phyloP scores from a whole-genome alignment of 2,888 invertebrate genomes.

The Acronicta alni region DNA sequence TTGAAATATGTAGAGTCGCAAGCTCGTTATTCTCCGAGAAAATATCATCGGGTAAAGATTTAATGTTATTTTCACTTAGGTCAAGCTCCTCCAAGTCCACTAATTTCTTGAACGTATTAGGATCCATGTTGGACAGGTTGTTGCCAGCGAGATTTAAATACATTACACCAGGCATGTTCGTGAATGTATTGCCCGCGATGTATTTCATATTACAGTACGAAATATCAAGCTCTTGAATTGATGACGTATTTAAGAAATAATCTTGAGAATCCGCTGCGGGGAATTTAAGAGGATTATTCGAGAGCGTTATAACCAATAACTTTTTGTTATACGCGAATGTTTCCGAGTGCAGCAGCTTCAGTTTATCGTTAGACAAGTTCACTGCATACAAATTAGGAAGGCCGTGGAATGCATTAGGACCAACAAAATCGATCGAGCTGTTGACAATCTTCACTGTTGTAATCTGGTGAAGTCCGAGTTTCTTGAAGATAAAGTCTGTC shows the following conservation, averaged over 20 bases:
- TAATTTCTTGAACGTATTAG: constrained; percentile 90
- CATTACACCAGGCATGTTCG: constrained; percentile 90
- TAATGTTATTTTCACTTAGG: constrained; percentile 92
- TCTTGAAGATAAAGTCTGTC: constrained; percentile 90
- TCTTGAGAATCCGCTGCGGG: constrained; percentile 78
- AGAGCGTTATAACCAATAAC: constrained; percentile 91
- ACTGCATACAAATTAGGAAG: constrained; percentile 91
- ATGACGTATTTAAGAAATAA: constrained; percentile 89
- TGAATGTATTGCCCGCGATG: constrained; percentile 91
- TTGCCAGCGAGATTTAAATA: constrained; percentile 92
- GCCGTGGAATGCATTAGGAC: constrained; percentile 92
- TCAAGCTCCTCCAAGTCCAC: constrained; percentile 92
- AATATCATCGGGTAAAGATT: constrained; percentile 90
- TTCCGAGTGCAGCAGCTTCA: constrained; percentile 91
- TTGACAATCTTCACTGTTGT: constrained; percentile 92
- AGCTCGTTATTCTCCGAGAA: constrained; percentile 91
- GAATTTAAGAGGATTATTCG: constrained; percentile 90
- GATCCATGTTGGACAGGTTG: constrained; percentile 90
- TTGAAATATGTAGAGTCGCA: constrained; percentile 91
- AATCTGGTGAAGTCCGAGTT: constrained; percentile 90
- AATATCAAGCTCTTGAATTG: constrained; percentile 92
- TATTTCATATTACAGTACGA: constrained; percentile 92
- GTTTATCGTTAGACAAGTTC: constrained; percentile 91
- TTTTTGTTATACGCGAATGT: constrained; percentile 92
- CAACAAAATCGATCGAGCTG: constrained; percentile 91